Evolutionary conservation across 1,140 invertebrate genomes (phyloP).

Genomic region (Lordiphosa collinella): DNA sequence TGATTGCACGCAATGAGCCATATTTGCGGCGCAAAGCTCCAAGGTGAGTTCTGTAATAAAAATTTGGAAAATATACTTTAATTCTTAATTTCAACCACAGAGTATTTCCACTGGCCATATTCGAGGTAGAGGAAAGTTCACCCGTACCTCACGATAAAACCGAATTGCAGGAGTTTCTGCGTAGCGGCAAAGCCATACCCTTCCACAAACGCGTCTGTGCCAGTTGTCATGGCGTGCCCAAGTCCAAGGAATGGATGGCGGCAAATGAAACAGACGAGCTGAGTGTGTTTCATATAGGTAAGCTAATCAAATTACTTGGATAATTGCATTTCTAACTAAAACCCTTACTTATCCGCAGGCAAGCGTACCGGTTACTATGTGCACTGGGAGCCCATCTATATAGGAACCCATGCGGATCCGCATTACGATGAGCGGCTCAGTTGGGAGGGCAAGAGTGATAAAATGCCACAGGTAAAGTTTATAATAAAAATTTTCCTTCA

Average conservation of each 20-base stretch:
- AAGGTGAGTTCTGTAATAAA: slow-evolving; percentile 40
- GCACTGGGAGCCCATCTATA: slow-evolving; percentile 95
- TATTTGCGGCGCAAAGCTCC: slow-evolving; percentile 81
- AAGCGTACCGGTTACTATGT: slow-evolving; percentile 89
- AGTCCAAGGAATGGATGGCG: slow-evolving; percentile 90
- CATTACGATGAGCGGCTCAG: slow-evolving; percentile 92
- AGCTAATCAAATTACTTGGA: slow-evolving; percentile 58
- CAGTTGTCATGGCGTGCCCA: slow-evolving; percentile 93
- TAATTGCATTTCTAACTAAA: background rate
- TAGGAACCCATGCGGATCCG: slow-evolving; percentile 91
- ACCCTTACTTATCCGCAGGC: slow-evolving; percentile 77
- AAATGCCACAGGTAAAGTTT: slow-evolving; percentile 93
- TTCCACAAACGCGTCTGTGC: slow-evolving; percentile 95
- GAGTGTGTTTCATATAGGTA: slow-evolving; percentile 91
- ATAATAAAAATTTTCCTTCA: no score
- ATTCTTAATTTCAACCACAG: slow-evolving; percentile 29
- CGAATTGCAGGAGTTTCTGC: slow-evolving; percentile 87
- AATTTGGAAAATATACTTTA: no score
- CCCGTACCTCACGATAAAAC: slow-evolving; percentile 87
- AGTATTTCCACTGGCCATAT: slow-evolving; percentile 76
- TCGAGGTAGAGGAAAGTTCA: slow-evolving; percentile 72
- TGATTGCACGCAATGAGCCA: slow-evolving; percentile 87
- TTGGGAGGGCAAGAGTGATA: slow-evolving; percentile 94
- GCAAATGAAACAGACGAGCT: slow-evolving; percentile 85
- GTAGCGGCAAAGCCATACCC: slow-evolving; percentile 89